These are phyloP conservation scores for Hybognathus amarus DNA, from an alignment of 2,797 vertebrate genomes.

Conservation along the genomic window DNA sequence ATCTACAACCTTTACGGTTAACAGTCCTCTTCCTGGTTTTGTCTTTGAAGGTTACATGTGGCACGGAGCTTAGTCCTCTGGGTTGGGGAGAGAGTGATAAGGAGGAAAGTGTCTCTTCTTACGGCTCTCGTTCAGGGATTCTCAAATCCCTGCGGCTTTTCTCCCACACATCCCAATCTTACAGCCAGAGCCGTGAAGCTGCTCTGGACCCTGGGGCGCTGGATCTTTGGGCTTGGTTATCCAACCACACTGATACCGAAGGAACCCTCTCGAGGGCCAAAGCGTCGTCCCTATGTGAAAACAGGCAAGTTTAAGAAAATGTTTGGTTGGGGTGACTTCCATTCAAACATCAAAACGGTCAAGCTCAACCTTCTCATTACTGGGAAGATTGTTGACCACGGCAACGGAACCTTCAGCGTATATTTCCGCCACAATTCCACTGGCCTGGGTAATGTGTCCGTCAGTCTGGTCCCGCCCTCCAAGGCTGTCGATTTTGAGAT, in stretches of 20 bases:
- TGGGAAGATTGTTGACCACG: slow-evolving; percentile 95
- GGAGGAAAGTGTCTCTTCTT: slow-evolving; percentile 45
- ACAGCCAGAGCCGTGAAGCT: slow-evolving; percentile 12
- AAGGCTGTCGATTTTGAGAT: slow-evolving; percentile 82
- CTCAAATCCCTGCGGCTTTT: slow-evolving; percentile 59
- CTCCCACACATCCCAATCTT: slow-evolving; percentile 41
- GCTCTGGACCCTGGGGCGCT: slow-evolving; percentile 21
- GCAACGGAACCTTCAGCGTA: slow-evolving; percentile 96
- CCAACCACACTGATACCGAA: slow-evolving; percentile 50
- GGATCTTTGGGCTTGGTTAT: slow-evolving; percentile 59
- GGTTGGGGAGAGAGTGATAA: slow-evolving; percentile 48
- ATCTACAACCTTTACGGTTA: not conserved
- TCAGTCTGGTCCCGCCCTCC: slow-evolving; percentile 94
- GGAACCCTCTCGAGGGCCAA: slow-evolving; percentile 51
- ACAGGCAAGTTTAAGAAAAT: slow-evolving; percentile 88
- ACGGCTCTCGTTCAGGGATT: slow-evolving; percentile 24
- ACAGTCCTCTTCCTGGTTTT: slow-evolving; percentile 34
- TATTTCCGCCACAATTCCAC: slow-evolving; percentile 98
- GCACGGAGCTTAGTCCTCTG: slow-evolving; percentile 34
- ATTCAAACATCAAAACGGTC: slow-evolving; percentile 92
- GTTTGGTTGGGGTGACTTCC: slow-evolving; percentile 96
- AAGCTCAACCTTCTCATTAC: slow-evolving; percentile 95
- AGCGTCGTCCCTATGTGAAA: slow-evolving; percentile 61
- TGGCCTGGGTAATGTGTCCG: slow-evolving; percentile 91
- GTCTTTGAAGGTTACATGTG: slow-evolving; percentile 57